A percentile compares a stretch with the other conserved stretches of the same genome.
Conservation (phyloP, 2,888 invertebrate species). For the Metellina segmentata region DNA sequence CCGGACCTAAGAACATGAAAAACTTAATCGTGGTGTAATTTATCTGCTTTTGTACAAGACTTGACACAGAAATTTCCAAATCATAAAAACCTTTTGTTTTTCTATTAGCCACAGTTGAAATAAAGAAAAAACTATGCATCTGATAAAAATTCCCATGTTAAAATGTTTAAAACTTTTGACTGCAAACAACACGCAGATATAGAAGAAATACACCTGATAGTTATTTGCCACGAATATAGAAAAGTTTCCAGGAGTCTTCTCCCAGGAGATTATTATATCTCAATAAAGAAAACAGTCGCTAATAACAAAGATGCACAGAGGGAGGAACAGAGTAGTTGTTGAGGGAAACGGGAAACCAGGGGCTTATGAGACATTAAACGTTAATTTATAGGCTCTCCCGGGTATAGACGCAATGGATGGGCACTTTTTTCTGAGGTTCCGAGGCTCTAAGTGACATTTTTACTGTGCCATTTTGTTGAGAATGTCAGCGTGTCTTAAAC, state of each 20-base stretch:
- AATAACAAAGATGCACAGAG: slow-evolving; percentile 22
- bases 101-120: too few relatives aligned
- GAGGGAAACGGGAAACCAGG: neutral
- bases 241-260: neutral
- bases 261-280: slow-evolving; percentile 57
- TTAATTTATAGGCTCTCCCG: slow-evolving; percentile 61
- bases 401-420: slow-evolving; percentile 45
- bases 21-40: too few relatives aligned
- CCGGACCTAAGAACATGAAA: too few relatives aligned
- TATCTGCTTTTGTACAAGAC: too few relatives aligned
- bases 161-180: too few relatives aligned
- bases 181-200: too few relatives aligned
- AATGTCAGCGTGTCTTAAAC: slow-evolving; percentile 25
- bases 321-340: slow-evolving; percentile 5
- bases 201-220: too few relatives aligned
- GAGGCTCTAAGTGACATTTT: slow-evolving; percentile 46
- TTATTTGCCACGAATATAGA: too few relatives aligned
- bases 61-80: too few relatives aligned
- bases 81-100: too few relatives aligned
- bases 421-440: slow-evolving; percentile 20
- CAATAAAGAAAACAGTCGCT: slow-evolving; percentile 48
- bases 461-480: slow-evolving; percentile 41
- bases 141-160: too few relatives aligned
- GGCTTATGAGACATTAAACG: slow-evolving; percentile 61
- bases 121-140: too few relatives aligned